These are phyloP conservation scores for Dioctria rufipes DNA, from an alignment of 2,888 invertebrate genomes.

Conservation along the genomic window DNA sequence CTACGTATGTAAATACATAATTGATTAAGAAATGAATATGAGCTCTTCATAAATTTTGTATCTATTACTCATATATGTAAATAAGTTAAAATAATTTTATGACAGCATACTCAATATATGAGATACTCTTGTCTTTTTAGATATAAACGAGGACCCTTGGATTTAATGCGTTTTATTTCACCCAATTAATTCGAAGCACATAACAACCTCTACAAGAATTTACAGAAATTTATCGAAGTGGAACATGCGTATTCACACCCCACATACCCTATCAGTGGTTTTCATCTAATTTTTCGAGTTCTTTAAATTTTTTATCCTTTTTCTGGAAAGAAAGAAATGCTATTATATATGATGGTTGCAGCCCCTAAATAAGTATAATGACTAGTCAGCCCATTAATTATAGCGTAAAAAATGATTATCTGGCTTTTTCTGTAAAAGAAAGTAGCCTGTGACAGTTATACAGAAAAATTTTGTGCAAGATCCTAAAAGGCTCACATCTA, in stretches of 20 bases:
- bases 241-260: conserved; percentile 52
- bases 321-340: conserved; percentile 21
- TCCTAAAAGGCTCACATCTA: conserved; percentile 36
- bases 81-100: not conserved
- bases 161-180: conserved; percentile 19
- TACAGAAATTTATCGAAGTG: conserved; percentile 18
- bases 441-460: conserved; percentile 23
- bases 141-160: not conserved
- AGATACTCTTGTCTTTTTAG: too few species aligned
- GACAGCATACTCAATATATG: not conserved
- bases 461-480: conserved; percentile 1
- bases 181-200: conserved; percentile 43
- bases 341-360: conserved; percentile 9
- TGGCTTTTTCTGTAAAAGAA: conserved; percentile 4
- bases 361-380: conserved; percentile 29
- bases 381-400: conserved; percentile 36
- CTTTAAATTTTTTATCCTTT: conserved; percentile 16
- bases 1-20: too few species aligned
- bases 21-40: too few species aligned
- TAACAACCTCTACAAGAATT: conserved; percentile 1
- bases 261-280: conserved; percentile 38
- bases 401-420: conserved; percentile 43
- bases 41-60: not conserved
- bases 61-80: not conserved
- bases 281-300: conserved; percentile 37